Evolutionary conservation across 2,888 invertebrate species (phyloP).

Genomic region (Gibbula magus): DNA sequence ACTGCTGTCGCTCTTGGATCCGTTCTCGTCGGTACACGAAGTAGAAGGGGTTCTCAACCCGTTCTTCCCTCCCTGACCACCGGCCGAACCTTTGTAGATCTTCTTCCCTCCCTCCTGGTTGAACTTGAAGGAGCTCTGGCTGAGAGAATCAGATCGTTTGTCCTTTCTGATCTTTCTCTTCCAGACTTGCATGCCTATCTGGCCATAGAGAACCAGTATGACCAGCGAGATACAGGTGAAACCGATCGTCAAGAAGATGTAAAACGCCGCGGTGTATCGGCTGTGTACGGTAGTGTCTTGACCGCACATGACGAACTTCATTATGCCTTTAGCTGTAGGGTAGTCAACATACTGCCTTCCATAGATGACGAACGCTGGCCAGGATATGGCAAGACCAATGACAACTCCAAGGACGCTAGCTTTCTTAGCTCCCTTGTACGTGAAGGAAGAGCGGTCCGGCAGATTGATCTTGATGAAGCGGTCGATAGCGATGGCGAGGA

Average conservation of each 20-base stretch:
- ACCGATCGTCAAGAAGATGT: constrained; percentile 42
- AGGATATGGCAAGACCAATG: constrained; percentile 44
- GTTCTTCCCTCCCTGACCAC: neutral
- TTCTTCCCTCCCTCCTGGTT: neutral
- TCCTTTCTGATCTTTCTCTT: constrained; percentile 14
- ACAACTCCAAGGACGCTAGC: constrained; percentile 44
- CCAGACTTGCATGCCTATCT: constrained; percentile 37
- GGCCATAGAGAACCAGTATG: constrained; percentile 43
- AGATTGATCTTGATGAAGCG: constrained; percentile 52
- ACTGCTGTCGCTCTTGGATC: neutral
- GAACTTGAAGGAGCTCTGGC: neutral
- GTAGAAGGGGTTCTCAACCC: neutral
- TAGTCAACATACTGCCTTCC: constrained; percentile 33
- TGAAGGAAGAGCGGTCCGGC: constrained; percentile 45
- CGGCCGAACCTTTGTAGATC: neutral
- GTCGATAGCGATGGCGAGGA: constrained; percentile 54
- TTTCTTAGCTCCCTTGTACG: constrained; percentile 44
- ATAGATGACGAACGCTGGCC: constrained; percentile 51
- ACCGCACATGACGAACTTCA: constrained; percentile 44
- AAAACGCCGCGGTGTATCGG: constrained; percentile 43
- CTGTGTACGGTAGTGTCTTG: constrained; percentile 35
- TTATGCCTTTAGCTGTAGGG: constrained; percentile 23
- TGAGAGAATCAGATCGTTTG: neutral
- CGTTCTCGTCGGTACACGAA: neutral
- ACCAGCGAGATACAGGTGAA: constrained; percentile 39